Conservation (phyloP, 2,113 vertebrate species). For the Ibidorhyncha struthersii region DNA sequence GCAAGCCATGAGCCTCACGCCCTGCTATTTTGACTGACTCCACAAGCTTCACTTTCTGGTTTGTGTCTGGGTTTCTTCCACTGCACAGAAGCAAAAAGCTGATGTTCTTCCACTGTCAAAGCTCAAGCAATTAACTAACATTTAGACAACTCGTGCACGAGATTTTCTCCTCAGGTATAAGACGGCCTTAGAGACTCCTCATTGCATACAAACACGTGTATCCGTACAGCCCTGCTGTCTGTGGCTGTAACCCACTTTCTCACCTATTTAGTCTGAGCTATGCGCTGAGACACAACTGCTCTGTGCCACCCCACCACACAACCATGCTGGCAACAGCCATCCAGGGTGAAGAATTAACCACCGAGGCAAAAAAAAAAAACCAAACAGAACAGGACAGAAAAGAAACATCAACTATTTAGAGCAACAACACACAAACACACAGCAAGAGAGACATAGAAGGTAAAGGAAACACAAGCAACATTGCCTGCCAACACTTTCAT, state of each 20-base stretch:
- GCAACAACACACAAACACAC: neutral
- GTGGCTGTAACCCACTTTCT: neutral
- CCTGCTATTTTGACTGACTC: neutral
- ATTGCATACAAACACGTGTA: rapidly evolving
- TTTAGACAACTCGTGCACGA: neutral
- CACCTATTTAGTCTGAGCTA: neutral
- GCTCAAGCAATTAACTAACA: neutral
- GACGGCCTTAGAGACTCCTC: neutral
- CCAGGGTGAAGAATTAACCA: neutral
- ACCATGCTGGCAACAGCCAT: neutral
- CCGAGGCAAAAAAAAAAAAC: neutral
- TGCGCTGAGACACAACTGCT: neutral
- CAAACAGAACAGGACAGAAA: neutral
- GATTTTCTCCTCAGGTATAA: neutral
- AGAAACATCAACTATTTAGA: neutral
- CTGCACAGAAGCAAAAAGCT: neutral
- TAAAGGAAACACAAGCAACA: neutral
- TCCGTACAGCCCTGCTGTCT: neutral
- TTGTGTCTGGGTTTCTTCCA: neutral
- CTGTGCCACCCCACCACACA: neutral
- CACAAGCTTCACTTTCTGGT: neutral
- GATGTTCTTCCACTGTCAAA: neutral
- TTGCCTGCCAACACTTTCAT: neutral
- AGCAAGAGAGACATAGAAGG: neutral
- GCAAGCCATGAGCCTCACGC: neutral